Percentiles rank a stretch among this genome's conserved stretches.
Conservation (phyloP, 1,140 invertebrate species). For the Pectinophora gossypiella region DNA sequence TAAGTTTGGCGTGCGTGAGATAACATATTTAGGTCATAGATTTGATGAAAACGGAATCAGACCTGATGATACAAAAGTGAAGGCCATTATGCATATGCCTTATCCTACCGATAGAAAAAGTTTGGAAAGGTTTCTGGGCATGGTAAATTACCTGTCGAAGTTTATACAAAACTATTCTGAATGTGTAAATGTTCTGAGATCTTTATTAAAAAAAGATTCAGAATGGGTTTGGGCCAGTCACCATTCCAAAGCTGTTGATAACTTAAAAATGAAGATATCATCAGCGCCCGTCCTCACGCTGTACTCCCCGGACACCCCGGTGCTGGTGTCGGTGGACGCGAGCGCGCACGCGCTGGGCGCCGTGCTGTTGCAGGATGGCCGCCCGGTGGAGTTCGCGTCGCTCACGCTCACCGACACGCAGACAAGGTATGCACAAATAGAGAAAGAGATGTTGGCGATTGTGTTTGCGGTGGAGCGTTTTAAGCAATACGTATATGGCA, state of each 20-base stretch:
- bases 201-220: slow-evolving; percentile 41
- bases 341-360: slow-evolving; percentile 25
- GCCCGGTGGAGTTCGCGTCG: slow-evolving; percentile 25
- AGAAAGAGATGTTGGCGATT: slow-evolving; percentile 53
- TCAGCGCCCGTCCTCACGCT: too few relatives aligned
- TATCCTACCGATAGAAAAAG: slow-evolving; percentile 40
- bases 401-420: slow-evolving; percentile 39
- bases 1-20: slow-evolving; percentile 4
- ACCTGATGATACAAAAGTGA: slow-evolving; percentile 8
- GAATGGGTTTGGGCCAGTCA: slow-evolving; percentile 43
- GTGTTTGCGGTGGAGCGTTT: slow-evolving; percentile 35
- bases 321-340: slow-evolving; percentile 23
- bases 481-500: slow-evolving; percentile 22
- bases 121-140: slow-evolving; percentile 52
- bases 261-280: slow-evolving; percentile 41
- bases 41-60: slow-evolving; percentile 13
- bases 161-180: slow-evolving; percentile 57
- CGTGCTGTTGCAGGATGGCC: slow-evolving; percentile 20
- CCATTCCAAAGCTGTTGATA: slow-evolving; percentile 35
- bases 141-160: slow-evolving; percentile 49
- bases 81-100: slow-evolving; percentile 17
- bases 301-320: too few relatives aligned
- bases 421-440: slow-evolving; percentile 40
- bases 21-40: slow-evolving; percentile 14
- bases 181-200: slow-evolving; percentile 21